Conservation (phyloP, 2,888 invertebrate species). For the Epinotia brunnichana region DNA sequence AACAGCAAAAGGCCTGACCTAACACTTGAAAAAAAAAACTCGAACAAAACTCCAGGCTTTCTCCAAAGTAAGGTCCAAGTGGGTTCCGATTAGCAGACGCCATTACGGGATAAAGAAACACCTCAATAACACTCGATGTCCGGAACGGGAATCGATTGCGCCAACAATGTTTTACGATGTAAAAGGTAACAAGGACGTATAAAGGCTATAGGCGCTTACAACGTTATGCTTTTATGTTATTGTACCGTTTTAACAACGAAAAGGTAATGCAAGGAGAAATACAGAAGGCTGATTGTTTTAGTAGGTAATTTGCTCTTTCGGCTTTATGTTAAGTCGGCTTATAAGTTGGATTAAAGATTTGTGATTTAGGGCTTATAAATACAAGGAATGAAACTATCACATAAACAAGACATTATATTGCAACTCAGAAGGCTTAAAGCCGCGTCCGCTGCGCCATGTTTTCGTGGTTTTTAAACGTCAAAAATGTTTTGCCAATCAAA, state of each 20-base stretch:
- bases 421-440: no score
- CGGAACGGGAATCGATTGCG: constrained; percentile 9
- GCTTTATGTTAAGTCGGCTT: background rate
- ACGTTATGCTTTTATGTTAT: background rate
- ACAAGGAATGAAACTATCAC: no score
- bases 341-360: background rate
- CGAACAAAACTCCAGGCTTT: constrained; percentile 22
- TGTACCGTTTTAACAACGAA: constrained; percentile 21
- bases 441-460: no score
- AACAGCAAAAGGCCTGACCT: background rate
- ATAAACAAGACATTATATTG: no score
- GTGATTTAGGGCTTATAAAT: background rate
- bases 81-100: constrained; percentile 34
- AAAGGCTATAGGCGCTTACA: background rate
- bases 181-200: background rate
- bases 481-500: no score
- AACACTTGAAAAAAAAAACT: constrained; percentile 15
- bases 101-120: constrained; percentile 43
- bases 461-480: no score
- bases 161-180: background rate
- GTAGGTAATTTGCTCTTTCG: background rate
- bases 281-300: background rate
- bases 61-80: constrained; percentile 26
- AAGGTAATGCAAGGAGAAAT: constrained; percentile 8
- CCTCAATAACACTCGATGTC: constrained; percentile 43